Percentiles rank a stretch among this genome's conserved stretches.
Conservation (phyloP, 2,113 vertebrate species). For the Triplophysa tibetana region DNA sequence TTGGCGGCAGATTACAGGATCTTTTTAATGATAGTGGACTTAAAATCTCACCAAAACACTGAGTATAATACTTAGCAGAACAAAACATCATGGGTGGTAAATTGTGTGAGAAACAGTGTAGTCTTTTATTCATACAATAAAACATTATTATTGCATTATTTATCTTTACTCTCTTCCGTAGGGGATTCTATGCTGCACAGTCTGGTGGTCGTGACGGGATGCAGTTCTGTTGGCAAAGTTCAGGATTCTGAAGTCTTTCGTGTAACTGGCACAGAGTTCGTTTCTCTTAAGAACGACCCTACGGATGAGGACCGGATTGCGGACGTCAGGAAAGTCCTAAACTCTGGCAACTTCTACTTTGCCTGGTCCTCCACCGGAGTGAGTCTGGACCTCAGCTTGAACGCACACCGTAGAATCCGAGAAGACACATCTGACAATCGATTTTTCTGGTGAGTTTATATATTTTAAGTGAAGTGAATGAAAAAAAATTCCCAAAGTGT, state of each 20-base stretch:
- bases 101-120: background rate
- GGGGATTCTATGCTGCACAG: conserved; percentile 93
- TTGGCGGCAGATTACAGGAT: conserved; percentile 54
- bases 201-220: conserved; percentile 93
- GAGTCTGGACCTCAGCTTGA: conserved; percentile 94
- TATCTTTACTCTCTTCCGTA: conserved; percentile 57
- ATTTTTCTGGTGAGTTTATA: conserved; percentile 91
- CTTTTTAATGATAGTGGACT: background rate
- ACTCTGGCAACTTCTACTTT: conserved; percentile 96
- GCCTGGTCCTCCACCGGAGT: conserved; percentile 88
- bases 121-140: no score
- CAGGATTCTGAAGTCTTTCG: conserved; percentile 98
- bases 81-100: background rate
- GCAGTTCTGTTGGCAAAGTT: conserved; percentile 96
- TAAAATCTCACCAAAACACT: conserved; percentile 15
- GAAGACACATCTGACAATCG: conserved; percentile 93
- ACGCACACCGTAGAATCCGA: conserved; percentile 87
- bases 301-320: conserved; percentile 89
- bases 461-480: background rate
- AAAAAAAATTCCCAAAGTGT: background rate
- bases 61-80: background rate
- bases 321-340: conserved; percentile 92
- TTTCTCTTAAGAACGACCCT: conserved; percentile 84
- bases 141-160: background rate
- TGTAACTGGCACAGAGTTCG: conserved; percentile 94